Base-by-base conservation (phyloP, 2,797 vertebrate genomes). In the Phataginus tricuspis region DNA sequence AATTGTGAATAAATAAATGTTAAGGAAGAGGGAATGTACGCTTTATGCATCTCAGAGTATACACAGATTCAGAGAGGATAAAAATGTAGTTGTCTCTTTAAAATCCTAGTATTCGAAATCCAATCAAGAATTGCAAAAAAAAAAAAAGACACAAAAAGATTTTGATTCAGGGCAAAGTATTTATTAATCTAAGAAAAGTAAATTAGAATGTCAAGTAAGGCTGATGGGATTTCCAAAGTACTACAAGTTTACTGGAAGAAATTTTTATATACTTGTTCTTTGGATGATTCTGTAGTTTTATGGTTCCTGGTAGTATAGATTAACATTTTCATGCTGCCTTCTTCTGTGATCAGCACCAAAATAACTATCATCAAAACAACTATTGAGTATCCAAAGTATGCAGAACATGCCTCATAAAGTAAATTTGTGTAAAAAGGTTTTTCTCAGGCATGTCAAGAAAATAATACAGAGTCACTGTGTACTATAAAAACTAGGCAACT, bases 1-100 rank as follows among this genome's bases (percentile, higher is more conserved):
- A 88, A 82, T 93, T 85, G 79, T 87, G 89, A 97, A 93, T 89
- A 92, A 95, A 86, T 86, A 94, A 79, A 80, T 64, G 23, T 57
- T 82, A 93, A 51, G 91, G 37, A 77, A 77, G 23, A 5, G 86
- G 34, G 87, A 94, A 87, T 71, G 16, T 78, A 71, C 25, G 75
- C 39, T 61, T 89, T 74, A 49, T 31, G 69, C 5, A 74, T 55
- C 29, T 87, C 16, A 69, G 34, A 75, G 90, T 91, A 63, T 66
- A 90, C 4, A 14, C 10, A 87, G 6, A 25, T 86, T 80, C 25
- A 94, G 85, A 97, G 92, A 77, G 69, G 95, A 95, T 80, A 86
- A 87, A 95, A 87, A 53, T 29, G 4, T 49, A 29, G 83, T 86
- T 82, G 1, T 83, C 37, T 7, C 66, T 89, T 92, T 86, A 74